Conservation (phyloP, 2,888 invertebrate genomes). For the Ethmia dodecea region DNA sequence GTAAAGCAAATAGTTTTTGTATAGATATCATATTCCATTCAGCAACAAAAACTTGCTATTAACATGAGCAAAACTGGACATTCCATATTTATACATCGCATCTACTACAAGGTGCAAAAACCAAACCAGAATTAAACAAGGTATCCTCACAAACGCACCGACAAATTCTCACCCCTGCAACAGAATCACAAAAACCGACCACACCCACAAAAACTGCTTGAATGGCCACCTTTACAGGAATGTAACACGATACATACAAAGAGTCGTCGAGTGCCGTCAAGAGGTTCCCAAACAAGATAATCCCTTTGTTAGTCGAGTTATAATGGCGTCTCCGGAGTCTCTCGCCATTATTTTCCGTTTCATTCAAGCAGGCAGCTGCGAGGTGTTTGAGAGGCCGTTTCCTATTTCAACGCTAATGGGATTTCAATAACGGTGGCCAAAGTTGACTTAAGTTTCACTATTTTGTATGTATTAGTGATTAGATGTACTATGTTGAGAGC, state of each 20-base stretch:
- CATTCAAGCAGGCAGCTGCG: constrained; percentile 60
- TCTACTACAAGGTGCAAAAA: constrained; percentile 41
- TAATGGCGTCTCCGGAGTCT: constrained; percentile 61
- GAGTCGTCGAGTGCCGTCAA: constrained; percentile 64
- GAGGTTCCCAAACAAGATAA: constrained; percentile 75
- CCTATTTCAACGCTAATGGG: constrained; percentile 65
- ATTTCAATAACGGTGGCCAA: constrained; percentile 37
- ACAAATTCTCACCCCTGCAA: constrained; percentile 54
- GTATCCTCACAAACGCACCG: constrained; percentile 36
- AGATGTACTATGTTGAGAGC: too few relatives aligned
- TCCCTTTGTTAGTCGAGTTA: constrained; percentile 68
- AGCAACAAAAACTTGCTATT: too few relatives aligned
- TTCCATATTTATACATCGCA: neutral
- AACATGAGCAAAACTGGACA: too few relatives aligned
- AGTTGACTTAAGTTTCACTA: neutral
- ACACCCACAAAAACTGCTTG: constrained; percentile 64
- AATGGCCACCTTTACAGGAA: constrained; percentile 55
- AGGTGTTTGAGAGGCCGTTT: constrained; percentile 58
- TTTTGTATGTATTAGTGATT: too few relatives aligned
- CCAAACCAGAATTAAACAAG: constrained; percentile 16
- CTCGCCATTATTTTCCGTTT: constrained; percentile 61
- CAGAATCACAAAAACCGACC: constrained; percentile 43
- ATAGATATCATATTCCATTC: too few relatives aligned
- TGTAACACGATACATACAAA: constrained; percentile 65
- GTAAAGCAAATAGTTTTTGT: too few relatives aligned